Evolutionary conservation across 2,113 vertebrate genomes (phyloP).

Genomic region (Pholis gunnellus): DNA sequence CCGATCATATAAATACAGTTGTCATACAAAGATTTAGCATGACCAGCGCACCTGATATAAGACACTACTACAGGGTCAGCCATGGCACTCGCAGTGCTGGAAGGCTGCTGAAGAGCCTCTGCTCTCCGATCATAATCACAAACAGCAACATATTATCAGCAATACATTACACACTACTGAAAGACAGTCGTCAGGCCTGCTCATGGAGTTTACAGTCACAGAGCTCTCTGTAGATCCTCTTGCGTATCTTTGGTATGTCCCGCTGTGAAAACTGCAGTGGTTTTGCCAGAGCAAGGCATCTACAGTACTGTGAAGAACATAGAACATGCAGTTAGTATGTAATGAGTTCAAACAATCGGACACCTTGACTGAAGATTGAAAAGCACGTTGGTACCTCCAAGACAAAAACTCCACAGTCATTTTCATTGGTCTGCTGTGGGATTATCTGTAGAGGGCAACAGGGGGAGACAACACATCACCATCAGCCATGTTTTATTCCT

Average conservation of each 20-base stretch:
- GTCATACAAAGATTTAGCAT: constrained; percentile 4
- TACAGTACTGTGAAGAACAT: constrained; percentile 88
- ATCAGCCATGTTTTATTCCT: background rate
- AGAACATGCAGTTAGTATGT: background rate
- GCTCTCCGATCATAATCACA: background rate
- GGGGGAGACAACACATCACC: constrained; percentile 25
- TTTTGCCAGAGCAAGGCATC: constrained; percentile 94
- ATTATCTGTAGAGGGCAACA: constrained; percentile 84
- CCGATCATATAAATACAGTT: constrained; percentile 24
- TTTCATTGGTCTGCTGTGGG: constrained; percentile 98
- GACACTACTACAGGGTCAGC: background rate
- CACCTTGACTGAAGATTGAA: rapidly evolving
- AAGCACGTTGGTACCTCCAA: constrained; percentile 88
- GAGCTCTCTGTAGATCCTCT: constrained; percentile 97
- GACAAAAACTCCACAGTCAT: constrained; percentile 98
- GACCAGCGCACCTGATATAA: constrained; percentile 2
- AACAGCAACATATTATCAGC: background rate
- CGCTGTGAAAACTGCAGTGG: constrained; percentile 95
- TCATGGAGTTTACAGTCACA: constrained; percentile 92
- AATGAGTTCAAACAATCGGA: background rate
- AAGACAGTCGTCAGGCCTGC: constrained; percentile 41
- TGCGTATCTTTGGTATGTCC: constrained; percentile 95
- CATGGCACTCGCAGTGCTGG: background rate
- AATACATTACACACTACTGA: background rate
- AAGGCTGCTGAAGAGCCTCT: background rate